phyloP scores from a whole-genome alignment of 2,113 vertebrate genomes.

The Callionymus lyra region DNA sequence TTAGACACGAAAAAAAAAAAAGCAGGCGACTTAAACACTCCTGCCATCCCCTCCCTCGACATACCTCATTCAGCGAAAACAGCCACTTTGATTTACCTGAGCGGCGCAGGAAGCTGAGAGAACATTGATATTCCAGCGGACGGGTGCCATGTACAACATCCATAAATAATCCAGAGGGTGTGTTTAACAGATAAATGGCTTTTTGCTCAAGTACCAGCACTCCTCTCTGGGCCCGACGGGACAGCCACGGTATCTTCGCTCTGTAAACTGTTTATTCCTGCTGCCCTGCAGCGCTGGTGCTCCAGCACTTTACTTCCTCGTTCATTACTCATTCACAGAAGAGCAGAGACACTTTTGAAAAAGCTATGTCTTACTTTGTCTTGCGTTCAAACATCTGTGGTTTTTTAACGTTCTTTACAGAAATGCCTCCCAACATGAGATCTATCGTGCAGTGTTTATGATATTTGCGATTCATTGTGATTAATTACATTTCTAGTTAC shows the following conservation, averaged over 20 bases:
- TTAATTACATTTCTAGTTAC: no score
- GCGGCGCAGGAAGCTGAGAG: slow-evolving; percentile 31
- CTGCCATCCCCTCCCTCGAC: slow-evolving; percentile 58
- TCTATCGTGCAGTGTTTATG: no score
- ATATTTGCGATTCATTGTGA: no score
- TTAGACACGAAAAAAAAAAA: no score
- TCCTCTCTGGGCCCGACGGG: slow-evolving; percentile 27
- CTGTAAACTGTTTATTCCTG: slow-evolving; percentile 28
- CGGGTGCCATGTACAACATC: slow-evolving; percentile 38
- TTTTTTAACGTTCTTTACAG: no score
- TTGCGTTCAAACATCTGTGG: no score
- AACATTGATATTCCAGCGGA: slow-evolving; percentile 46
- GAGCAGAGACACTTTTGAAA: background rate
- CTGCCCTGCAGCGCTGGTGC: slow-evolving; percentile 22
- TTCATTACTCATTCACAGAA: slow-evolving; percentile 12
- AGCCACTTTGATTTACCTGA: slow-evolving; percentile 70
- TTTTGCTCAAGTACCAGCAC: slow-evolving; percentile 54
- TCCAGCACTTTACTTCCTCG: slow-evolving; percentile 16
- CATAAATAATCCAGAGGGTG: slow-evolving; percentile 61
- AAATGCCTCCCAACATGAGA: no score
- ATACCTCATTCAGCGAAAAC: slow-evolving; percentile 49
- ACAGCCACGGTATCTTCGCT: slow-evolving; percentile 13
- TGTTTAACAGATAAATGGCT: slow-evolving; percentile 63
- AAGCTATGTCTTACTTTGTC: background rate
- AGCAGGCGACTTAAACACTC: slow-evolving; percentile 38